Conservation (phyloP, 2,113 vertebrate genomes). For the Panthera leo region DNA sequence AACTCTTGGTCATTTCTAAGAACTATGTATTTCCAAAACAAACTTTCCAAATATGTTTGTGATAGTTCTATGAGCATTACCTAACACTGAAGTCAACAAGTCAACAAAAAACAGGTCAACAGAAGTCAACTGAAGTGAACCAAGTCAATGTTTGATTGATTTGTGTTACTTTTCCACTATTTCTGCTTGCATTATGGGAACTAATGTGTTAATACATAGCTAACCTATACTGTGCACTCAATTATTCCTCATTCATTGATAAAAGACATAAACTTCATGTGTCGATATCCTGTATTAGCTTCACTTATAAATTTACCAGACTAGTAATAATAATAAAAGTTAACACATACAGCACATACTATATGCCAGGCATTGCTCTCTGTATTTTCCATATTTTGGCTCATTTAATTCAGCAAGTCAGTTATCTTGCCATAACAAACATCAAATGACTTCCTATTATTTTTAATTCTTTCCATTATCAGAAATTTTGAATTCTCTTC, state of each 20-base stretch:
- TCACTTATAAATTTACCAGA: neutral
- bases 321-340: neutral
- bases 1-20: neutral
- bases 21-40: slow-evolving; percentile 13
- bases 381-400: neutral
- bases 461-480: neutral
- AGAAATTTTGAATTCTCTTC: neutral
- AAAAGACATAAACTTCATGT: neutral
- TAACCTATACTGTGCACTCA: neutral
- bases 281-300: neutral
- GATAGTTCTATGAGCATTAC: neutral
- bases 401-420: neutral
- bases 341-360: neutral
- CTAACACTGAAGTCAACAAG: neutral
- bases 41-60: neutral
- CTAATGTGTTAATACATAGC: neutral
- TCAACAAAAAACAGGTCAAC: neutral
- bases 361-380: neutral
- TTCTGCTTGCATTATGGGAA: neutral
- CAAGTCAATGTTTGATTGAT: neutral
- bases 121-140: neutral
- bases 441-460: neutral
- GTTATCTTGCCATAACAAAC: neutral
- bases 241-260: neutral
- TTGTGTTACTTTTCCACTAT: neutral